Base-by-base conservation (phyloP, 2,888 invertebrate species). In the Herminia tarsipennalis region DNA sequence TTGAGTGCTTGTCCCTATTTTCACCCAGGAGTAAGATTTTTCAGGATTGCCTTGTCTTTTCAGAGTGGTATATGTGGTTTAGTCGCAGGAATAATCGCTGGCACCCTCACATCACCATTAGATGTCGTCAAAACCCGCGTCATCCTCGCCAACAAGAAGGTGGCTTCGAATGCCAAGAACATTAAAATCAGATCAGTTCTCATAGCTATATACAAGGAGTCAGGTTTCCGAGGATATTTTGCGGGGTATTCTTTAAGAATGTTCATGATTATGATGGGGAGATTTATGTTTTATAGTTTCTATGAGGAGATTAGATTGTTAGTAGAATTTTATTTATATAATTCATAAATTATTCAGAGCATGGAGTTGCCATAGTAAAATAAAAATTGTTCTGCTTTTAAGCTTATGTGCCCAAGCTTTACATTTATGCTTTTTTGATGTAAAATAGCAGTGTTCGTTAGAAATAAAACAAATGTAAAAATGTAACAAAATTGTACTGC, bases 121-220 rank as follows among this genome's bases (percentile, higher is more conserved):
- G 99, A 99, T 90, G 96, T 99, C 12, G 97, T 96, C 0, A 99
- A 99, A 92, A 99, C 99, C 0, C 92, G 99, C 70, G 98, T 99
- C 55, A 99, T 99, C 98, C 85, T 99, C 20, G 95, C 98, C 0
- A 93, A 95, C 40, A 89, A 85, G 38, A 88, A 82, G 13, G 12
- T 1, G 4, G 4, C 13, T 1, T 20, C 20, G 2, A 21, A 29
- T 0, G 1, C 9, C 2, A 14, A 28, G 2, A 29, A 22, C 14
- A 87, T 33, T 0, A 33, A 21, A n/a, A 20, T 95, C 37, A 70
- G 72, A 0, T 87, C 86, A 0, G 92, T 94, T 27, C 76, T 95
- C 8, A 72, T 72, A 27, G 78, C 80, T 21, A 92, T 98, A 40
- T 95, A 95, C 76, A 69, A 70, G 21, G 92, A 94, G 68, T 86